Evolutionary conservation across 1,140 invertebrate species (phyloP).

Genomic region (Amphibalanus amphitrite): DNA sequence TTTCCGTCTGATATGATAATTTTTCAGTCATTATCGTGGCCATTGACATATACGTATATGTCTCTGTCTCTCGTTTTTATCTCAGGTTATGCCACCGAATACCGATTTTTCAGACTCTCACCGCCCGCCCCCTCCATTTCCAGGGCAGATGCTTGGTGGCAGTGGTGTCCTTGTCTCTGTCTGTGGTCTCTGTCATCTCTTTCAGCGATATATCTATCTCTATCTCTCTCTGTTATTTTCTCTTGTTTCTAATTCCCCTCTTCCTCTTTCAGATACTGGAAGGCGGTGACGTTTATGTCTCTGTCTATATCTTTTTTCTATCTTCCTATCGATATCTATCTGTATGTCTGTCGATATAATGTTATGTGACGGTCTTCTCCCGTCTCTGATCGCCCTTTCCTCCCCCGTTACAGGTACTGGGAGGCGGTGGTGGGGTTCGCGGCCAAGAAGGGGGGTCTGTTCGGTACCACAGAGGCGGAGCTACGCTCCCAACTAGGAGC

Average conservation of each 20-base stretch:
- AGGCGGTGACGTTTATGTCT: neutral
- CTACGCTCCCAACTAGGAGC: conserved; percentile 48
- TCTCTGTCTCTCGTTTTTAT: too few relatives aligned
- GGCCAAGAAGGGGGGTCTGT: conserved; percentile 50
- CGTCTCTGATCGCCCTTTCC: too few relatives aligned
- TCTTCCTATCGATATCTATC: neutral
- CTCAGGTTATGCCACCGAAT: too few relatives aligned
- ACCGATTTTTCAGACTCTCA: too few relatives aligned
- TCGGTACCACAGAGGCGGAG: conserved; percentile 50
- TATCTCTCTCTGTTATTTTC: neutral
- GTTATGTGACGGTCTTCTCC: neutral
- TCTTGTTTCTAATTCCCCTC: neutral
- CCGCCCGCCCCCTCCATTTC: too few relatives aligned
- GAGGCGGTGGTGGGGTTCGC: conserved; percentile 58
- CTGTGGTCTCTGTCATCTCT: neutral
- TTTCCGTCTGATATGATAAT: too few relatives aligned
- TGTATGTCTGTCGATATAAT: conserved; percentile 1
- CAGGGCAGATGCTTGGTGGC: too few relatives aligned
- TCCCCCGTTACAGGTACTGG: conserved; percentile 34
- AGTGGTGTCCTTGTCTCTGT: too few relatives aligned
- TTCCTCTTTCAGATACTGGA: neutral
- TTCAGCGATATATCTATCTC: neutral
- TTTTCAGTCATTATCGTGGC: too few relatives aligned
- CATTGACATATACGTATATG: too few relatives aligned
- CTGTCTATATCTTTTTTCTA: neutral